A percentile compares a stretch with the other conserved stretches of the same genome.
Evolutionary conservation across 2,113 vertebrate species (phyloP).

Genomic region (Elephas maximus): DNA sequence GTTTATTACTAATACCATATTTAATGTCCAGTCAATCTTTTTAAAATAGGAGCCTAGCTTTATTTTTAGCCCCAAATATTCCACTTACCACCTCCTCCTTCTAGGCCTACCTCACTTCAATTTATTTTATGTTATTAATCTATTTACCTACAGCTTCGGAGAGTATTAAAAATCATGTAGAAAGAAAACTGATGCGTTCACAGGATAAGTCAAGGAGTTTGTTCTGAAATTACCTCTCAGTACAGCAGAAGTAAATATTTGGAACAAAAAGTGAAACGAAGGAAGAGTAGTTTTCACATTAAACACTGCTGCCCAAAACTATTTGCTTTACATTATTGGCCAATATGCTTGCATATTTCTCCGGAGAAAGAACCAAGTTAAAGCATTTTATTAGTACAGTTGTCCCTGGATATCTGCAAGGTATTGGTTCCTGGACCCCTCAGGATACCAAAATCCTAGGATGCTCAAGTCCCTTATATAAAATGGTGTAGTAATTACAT

Average conservation of each 20-base stretch:
- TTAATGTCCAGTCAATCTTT: conserved; percentile 15
- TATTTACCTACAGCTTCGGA: background rate
- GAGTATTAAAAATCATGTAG: background rate
- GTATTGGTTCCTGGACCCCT: too few relatives aligned
- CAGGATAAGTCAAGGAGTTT: background rate
- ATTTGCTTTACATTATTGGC: background rate
- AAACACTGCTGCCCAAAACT: background rate
- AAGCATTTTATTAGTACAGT: background rate
- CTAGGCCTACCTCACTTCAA: background rate
- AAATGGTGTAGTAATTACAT: too few relatives aligned
- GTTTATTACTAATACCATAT: background rate
- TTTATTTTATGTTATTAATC: background rate
- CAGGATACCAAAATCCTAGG: too few relatives aligned
- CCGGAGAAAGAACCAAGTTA: background rate
- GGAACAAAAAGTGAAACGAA: background rate
- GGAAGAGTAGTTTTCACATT: background rate
- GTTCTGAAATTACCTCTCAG: background rate
- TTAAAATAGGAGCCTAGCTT: background rate
- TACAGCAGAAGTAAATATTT: background rate
- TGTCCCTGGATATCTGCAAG: too few relatives aligned
- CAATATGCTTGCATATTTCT: background rate
- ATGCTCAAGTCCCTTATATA: too few relatives aligned
- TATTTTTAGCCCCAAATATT: background rate
- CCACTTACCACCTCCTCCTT: background rate
- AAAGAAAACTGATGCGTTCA: background rate